Base-by-base conservation (phyloP, 2,797 vertebrate species). In the Anguilla obscura region DNA sequence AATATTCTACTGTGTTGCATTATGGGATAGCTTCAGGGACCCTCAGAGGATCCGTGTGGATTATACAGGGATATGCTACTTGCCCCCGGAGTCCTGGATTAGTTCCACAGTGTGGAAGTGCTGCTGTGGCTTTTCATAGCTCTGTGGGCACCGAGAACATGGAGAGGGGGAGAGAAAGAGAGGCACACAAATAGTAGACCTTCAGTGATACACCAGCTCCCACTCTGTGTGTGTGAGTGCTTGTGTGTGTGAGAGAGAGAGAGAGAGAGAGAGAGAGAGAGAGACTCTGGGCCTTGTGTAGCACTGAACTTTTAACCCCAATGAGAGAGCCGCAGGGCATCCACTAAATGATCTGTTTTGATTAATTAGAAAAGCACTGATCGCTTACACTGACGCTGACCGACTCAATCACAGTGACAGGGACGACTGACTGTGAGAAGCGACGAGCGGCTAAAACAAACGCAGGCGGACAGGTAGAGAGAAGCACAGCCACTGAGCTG, bases 301-400 rank as follows among this genome's bases (percentile, higher is more conserved):
- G 10, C 80, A 0, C 12, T 93, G 93, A 95, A 95, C 93, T 91
- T 92, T 90, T 95, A 92, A 95, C 93, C 92, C 89, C 87, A 1
- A 89, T 93, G 86, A 82, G 89, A 12, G 84, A 89, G 91, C 92
- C 58, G 82, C 88, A 87, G 89, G 83, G 74, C 89, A 89, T 92
- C 89, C 91, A 90, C 80, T 90, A 83, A 88, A 21, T 88, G 89
- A 92, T 92, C 76, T 12, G 36, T 88, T 92, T 92, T 86, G 92
- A 93, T 90, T 89, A 93, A 94, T 93, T 92, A 90, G 91, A 91
- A 56, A 71, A 90, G 90, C 80, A 8, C 71, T 21, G 85, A 90
- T 76, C 74, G 79, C 86, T 58, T 90, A 56, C 88, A 87, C 91
- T 85, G 90, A 91, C 90, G 93, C 86, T 18, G 69, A 90, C 89